These are phyloP conservation scores for Acanthosepion pharaonis DNA, from an alignment of 2,888 invertebrate species.

Conservation along the genomic window DNA sequence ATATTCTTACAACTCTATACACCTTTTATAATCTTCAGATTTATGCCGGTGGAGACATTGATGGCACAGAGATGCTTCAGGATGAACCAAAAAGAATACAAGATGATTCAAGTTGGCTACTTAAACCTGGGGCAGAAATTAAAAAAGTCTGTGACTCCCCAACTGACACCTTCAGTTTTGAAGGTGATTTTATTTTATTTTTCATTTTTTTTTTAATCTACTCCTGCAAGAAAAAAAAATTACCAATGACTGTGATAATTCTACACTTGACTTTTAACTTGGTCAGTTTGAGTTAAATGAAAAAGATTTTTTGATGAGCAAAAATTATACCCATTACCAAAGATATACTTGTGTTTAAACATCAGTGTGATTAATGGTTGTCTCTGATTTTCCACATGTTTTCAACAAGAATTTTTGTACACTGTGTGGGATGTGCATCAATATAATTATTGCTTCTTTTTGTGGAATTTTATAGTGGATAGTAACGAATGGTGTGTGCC, in stretches of 20 bases:
- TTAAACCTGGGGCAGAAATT: slow-evolving; percentile 71
- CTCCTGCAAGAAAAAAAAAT: too few relatives aligned
- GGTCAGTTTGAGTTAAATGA: neutral
- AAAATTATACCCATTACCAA: neutral
- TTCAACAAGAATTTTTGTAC: too few relatives aligned
- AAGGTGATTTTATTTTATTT: slow-evolving; percentile 58
- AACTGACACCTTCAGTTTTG: slow-evolving; percentile 69
- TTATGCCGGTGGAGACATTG: slow-evolving; percentile 72
- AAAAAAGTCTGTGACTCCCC: slow-evolving; percentile 69
- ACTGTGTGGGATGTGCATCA: too few relatives aligned
- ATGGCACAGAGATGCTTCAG: slow-evolving; percentile 68
- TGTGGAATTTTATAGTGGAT: too few relatives aligned
- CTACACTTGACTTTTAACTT: too few relatives aligned
- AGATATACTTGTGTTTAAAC: too few relatives aligned
- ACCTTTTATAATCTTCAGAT: slow-evolving; percentile 61
- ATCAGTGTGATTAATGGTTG: too few relatives aligned
- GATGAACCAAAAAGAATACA: slow-evolving; percentile 65
- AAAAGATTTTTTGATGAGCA: neutral
- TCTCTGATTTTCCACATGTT: too few relatives aligned
- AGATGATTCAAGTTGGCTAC: slow-evolving; percentile 71
- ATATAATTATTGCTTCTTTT: too few relatives aligned
- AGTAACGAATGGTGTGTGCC: too few relatives aligned
- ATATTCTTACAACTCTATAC: too few relatives aligned
- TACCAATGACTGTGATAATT: too few relatives aligned
- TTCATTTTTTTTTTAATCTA: neutral